These are phyloP conservation scores for Callospermophilus lateralis DNA, from an alignment of 2,113 vertebrate genomes.

Conservation along the genomic window DNA sequence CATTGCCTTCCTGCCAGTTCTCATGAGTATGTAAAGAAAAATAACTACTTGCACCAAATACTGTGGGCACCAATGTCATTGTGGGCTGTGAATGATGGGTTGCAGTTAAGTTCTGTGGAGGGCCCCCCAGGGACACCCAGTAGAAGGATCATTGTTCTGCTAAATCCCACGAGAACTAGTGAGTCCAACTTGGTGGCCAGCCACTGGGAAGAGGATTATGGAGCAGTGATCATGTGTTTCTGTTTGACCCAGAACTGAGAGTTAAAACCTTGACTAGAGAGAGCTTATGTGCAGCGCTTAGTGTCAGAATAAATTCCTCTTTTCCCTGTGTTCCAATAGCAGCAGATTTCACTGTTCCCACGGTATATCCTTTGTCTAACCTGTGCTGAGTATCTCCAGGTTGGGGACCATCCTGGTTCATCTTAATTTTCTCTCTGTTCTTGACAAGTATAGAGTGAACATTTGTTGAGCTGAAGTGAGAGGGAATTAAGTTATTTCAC, in stretches of 20 bases:
- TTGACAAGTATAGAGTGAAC: background rate
- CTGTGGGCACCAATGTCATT: background rate
- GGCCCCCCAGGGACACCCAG: background rate
- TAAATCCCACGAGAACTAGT: conserved; percentile 17
- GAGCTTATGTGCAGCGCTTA: background rate
- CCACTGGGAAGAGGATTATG: background rate
- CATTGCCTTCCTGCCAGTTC: conserved; percentile 83
- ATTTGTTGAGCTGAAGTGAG: conserved; percentile 44
- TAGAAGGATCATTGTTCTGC: conserved; percentile 40
- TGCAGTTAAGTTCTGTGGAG: background rate
- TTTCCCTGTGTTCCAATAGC: background rate
- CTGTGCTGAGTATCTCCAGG: background rate
- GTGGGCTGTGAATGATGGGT: conserved; percentile 7
- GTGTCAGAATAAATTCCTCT: conserved; percentile 28
- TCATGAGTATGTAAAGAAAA: conserved; percentile 79
- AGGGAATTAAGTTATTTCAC: conserved; percentile 61
- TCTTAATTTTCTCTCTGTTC: conserved; percentile 59
- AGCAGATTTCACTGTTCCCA: background rate
- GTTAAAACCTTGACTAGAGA: background rate
- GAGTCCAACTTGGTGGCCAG: background rate
- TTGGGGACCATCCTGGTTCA: background rate
- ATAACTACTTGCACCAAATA: conserved; percentile 47
- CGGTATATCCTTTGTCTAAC: background rate
- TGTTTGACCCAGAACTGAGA: background rate
- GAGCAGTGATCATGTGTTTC: background rate